Evolutionary conservation across 2,113 vertebrate species (phyloP), one percentile per base, ranked within the genome.

Genomic region (Sinocyclocheilus maitianheensis): DNA sequence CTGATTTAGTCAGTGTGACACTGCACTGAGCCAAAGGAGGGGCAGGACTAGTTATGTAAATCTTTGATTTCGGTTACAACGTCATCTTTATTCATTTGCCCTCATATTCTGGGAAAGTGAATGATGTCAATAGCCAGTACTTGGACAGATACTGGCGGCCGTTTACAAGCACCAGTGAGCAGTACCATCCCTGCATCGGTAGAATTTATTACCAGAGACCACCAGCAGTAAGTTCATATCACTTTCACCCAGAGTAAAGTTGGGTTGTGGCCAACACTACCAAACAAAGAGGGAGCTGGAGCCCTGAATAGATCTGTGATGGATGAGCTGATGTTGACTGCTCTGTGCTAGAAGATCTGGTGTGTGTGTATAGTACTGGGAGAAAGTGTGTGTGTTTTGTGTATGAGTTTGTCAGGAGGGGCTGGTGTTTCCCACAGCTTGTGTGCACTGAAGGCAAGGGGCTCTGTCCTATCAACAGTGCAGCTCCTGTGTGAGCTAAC

Each of bases 401-500:
- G 65, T 30, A 20, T 62, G 75, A 48, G 11, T 83, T 77, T 84
- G 72, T 87, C 26, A 84, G 67, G 13, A 84, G 65, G 60, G 62
- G 22, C 69, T 51, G 86, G 83, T 65, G 74, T 76, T 86, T 89
- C 86, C 89, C 91, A 90, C 89, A 87, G 67, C 65, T 71, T 84
- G 69, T 58, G 46, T 78, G 62, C n/a, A 79, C 20, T 65, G 75
- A 55, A 74, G 62, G 74, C 71, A 46, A 87, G 30, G 65, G 84
- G 53, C 83, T 90, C 88, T 90, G 85, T 85, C 84, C 43, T 88
- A 91, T 91, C 90, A 91, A 90, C 91, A 91, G 87, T 88, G 86
- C 75, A 30, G 87, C 88, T 89, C 77, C 88, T 89, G 85, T 89
- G 90, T 87, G 87, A 75, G 81, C 76, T 77, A 67, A 83, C 91